Evolutionary conservation across 2,888 invertebrate genomes (phyloP).

Genomic region (Rhagophthalmus giganteus): DNA sequence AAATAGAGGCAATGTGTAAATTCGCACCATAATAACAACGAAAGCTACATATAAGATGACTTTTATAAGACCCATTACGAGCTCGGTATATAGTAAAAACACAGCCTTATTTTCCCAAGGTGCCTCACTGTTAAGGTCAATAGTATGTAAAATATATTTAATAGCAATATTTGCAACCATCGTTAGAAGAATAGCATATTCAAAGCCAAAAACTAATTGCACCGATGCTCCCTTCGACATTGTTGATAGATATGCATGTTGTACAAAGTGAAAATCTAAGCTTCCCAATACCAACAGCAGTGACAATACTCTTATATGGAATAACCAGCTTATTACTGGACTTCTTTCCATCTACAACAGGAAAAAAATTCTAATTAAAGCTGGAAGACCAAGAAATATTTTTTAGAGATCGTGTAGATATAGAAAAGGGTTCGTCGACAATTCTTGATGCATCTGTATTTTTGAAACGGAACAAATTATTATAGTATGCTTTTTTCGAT

Average conservation of each 20-base stretch:
- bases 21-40: constrained; percentile 90
- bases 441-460: too few species aligned
- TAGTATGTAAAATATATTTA: constrained; percentile 86
- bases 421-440: too few species aligned
- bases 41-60: constrained; percentile 71
- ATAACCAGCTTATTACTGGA: constrained; percentile 93
- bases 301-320: constrained; percentile 89
- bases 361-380: constrained; percentile 17
- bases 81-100: constrained; percentile 92
- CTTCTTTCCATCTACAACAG: constrained; percentile 93
- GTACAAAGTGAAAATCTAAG: constrained; percentile 86
- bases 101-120: constrained; percentile 99
- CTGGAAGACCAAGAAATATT: too few species aligned
- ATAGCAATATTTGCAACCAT: constrained; percentile 90
- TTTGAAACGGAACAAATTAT: too few species aligned
- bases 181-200: constrained; percentile 95
- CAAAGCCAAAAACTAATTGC: constrained; percentile 98
- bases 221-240: constrained; percentile 93
- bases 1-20: constrained; percentile 96
- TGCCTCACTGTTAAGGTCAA: constrained; percentile 88
- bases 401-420: too few species aligned
- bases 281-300: constrained; percentile 79
- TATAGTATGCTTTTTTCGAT: too few species aligned
- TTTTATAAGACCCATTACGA: constrained; percentile 86
- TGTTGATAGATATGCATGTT: constrained; percentile 92